Evolutionary conservation across 2,113 vertebrate species (phyloP).

Genomic region (Microtus ochrogaster): DNA sequence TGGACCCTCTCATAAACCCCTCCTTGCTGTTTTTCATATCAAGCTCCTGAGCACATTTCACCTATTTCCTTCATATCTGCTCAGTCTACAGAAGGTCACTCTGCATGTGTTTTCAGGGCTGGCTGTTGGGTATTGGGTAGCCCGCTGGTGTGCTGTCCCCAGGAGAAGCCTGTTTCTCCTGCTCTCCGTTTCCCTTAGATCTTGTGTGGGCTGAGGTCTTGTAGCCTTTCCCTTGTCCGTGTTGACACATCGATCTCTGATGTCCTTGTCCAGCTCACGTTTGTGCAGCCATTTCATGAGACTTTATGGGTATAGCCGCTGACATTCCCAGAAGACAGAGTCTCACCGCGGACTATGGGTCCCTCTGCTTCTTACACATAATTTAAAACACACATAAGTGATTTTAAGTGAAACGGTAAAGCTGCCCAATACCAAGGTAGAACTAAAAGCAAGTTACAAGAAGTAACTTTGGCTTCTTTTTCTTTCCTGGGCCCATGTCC

Average conservation of each 20-base stretch:
- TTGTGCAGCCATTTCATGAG: neutral
- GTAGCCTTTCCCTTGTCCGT: neutral
- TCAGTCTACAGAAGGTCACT: neutral
- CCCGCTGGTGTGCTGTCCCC: neutral
- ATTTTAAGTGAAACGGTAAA: neutral
- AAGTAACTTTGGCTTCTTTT: neutral
- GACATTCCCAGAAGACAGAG: neutral
- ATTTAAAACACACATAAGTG: neutral
- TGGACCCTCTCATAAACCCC: neutral
- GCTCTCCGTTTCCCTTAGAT: neutral
- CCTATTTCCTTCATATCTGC: neutral
- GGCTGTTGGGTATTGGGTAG: neutral
- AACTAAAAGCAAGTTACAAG: constrained; percentile 22
- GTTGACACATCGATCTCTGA: neutral
- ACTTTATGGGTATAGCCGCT: neutral
- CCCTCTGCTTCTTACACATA: neutral
- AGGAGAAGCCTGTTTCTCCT: neutral
- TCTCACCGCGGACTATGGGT: neutral
- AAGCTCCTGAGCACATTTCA: neutral
- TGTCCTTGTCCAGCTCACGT: neutral
- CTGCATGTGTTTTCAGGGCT: neutral
- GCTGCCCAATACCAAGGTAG: neutral
- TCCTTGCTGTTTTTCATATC: neutral
- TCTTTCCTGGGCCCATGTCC: neutral
- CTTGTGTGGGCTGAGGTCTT: neutral